Conservation (phyloP, 2,113 vertebrate genomes). For the Xenopus laevis region DNA sequence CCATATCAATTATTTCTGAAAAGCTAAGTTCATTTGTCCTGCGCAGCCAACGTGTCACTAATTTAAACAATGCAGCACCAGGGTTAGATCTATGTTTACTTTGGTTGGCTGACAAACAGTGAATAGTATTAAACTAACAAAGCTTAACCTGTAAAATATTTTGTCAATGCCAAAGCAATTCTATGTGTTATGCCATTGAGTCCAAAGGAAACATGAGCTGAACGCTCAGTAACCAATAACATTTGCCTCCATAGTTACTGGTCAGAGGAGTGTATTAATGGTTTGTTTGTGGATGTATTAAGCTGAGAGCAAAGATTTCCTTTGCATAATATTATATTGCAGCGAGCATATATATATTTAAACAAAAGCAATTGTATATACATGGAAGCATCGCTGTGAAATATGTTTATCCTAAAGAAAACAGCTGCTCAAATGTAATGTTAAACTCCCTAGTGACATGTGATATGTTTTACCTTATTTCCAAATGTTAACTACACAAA, state of each 20-base stretch:
- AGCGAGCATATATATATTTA: not conserved
- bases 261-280: slow-evolving; percentile 5
- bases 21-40: too few relatives aligned
- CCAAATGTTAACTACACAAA: too few relatives aligned
- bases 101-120: not conserved
- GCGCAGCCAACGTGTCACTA: too few relatives aligned
- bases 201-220: slow-evolving; percentile 29
- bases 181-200: slow-evolving; percentile 10
- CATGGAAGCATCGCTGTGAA: not conserved
- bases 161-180: not conserved
- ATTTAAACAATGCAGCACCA: too few relatives aligned
- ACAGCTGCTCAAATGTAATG: too few relatives aligned
- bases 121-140: not conserved
- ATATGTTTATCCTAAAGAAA: too few relatives aligned
- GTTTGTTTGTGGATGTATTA: slow-evolving; percentile 31
- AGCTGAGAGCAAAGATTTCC: slow-evolving; percentile 20
- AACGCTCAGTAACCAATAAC: slow-evolving; percentile 37
- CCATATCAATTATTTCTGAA: too few relatives aligned
- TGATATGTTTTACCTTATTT: too few relatives aligned
- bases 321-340: slow-evolving; percentile 6
- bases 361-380: not conserved
- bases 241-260: slow-evolving; percentile 35
- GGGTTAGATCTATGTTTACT: not conserved
- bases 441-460: too few relatives aligned
- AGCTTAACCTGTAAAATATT: not conserved